Evolutionary conservation across 1,140 invertebrate genomes (phyloP), one percentile per base, ranked within the genome.

Genomic region (Stenopsyche tienmushanensis): DNA sequence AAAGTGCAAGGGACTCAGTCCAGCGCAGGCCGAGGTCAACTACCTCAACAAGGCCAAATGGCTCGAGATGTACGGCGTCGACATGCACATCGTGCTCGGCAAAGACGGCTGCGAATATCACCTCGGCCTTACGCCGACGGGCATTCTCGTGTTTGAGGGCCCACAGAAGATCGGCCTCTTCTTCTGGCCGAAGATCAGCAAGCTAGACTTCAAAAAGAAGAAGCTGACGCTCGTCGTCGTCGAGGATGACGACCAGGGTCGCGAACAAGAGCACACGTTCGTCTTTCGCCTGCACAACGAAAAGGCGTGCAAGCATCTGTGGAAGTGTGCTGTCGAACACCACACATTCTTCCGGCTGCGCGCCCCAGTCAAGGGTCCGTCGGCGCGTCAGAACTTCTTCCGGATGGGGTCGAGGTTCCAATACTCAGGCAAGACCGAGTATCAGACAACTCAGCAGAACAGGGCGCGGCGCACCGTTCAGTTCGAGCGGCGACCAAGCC

Each of bases 311-410:
- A 99, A 99, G 79, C 97, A 99, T 80, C 80, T 99, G 64, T 99
- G 98, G 97, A 99, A 99, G 79, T 99, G 97, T 83, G 97, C 97
- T 18, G 93, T 99, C 0, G 97, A 99, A 77, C 95, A 99, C 82
- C 97, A 99, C 79, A 93, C 96, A 0, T 99, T 99, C 83, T 99
- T 99, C 84, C 86, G 97, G 70, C 80, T 99, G 13, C 86, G 92
- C 66, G 93, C 92, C 23, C 91, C 94, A 0, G 89, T 93, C 0
- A 96, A 96, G 77, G 91, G 92, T 1, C 91, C 90, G 0, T 92
- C 88, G 18, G 90, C 90, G 0, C 83, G 93, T 24, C 95, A 98
- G 75, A 98, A 97, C 78, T 97, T 98, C 78, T 97, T 98, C 80
- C 84, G 96, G 62, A 96, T 98, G 92, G 96, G 95, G 24, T 98